phyloP scores from a whole-genome alignment of 2,888 invertebrate species.

The Coleophora flavipennella region DNA sequence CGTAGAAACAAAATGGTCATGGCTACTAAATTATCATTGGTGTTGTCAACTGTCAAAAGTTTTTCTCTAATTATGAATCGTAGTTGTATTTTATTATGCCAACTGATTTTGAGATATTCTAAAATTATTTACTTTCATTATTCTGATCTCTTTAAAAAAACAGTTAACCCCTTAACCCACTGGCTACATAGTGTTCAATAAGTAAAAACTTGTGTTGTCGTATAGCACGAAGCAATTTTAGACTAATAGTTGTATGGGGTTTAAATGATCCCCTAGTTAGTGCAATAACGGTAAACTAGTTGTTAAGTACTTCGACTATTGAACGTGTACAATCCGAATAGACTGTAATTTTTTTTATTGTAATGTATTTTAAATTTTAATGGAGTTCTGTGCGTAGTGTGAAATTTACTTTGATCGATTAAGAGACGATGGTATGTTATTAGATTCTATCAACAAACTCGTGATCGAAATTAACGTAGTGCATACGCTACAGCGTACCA shows the following conservation, averaged over 20 bases:
- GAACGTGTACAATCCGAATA: constrained; percentile 65
- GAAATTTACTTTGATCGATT: too few species aligned
- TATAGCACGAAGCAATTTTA: constrained; percentile 53
- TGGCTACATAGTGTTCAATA: constrained; percentile 32
- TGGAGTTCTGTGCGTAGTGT: too few species aligned
- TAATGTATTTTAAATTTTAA: constrained; percentile 21
- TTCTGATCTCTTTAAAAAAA: constrained; percentile 1
- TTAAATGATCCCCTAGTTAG: constrained; percentile 37
- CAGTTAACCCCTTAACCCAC: constrained; percentile 10
- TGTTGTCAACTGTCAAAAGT: too few species aligned
- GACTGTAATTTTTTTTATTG: constrained; percentile 59
- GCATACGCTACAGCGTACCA: too few species aligned
- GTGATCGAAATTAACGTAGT: too few species aligned
- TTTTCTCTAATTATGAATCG: too few species aligned
- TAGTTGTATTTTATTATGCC: too few species aligned
- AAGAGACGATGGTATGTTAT: too few species aligned
- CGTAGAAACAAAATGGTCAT: too few species aligned
- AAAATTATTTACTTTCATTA: neutral
- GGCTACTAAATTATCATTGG: too few species aligned
- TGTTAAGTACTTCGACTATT: constrained; percentile 57
- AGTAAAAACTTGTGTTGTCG: constrained; percentile 13
- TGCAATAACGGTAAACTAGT: constrained; percentile 46
- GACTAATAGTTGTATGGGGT: constrained; percentile 28
- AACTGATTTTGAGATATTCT: too few species aligned
- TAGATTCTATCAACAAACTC: too few species aligned